Evolutionary conservation across 2,888 invertebrate species (phyloP).

Genomic region (Leptinotarsa peninsularis): DNA sequence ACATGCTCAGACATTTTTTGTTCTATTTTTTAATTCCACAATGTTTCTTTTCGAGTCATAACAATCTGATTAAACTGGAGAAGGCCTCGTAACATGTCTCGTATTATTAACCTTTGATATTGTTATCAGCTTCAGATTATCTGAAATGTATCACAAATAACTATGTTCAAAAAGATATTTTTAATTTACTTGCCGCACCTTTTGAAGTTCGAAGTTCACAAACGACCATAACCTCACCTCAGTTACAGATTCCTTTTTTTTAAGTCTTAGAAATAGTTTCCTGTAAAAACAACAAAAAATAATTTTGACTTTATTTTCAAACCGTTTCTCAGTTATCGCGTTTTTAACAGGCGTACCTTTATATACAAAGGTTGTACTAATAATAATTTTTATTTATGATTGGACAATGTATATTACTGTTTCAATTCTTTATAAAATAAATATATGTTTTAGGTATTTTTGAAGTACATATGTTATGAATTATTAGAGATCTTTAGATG

Average conservation of each 20-base stretch:
- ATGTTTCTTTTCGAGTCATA: neutral
- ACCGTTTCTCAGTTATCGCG: neutral
- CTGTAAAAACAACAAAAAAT: too few species aligned
- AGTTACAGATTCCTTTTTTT: neutral
- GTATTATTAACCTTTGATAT: constrained; percentile 25
- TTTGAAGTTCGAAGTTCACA: constrained; percentile 9
- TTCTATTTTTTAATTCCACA: neutral
- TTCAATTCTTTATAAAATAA: neutral
- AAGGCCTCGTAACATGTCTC: neutral
- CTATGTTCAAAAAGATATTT: neutral
- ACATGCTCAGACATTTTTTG: constrained; percentile 62
- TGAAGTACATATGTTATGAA: too few species aligned
- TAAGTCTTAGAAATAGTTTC: neutral
- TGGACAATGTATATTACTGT: neutral
- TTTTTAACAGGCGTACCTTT: too few species aligned
- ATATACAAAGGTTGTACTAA: neutral
- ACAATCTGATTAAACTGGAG: neutral
- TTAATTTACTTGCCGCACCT: constrained; percentile 16
- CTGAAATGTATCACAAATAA: neutral
- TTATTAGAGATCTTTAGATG: too few species aligned
- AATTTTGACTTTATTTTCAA: neutral
- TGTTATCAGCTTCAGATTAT: constrained; percentile 13
- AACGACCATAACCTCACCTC: constrained; percentile 8
- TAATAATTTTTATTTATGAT: neutral
- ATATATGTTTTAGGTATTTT: too few species aligned